Evolutionary conservation across 92 coral and sea anemone genomes (phyloP).

Genomic region (Siderastrea radians): DNA sequence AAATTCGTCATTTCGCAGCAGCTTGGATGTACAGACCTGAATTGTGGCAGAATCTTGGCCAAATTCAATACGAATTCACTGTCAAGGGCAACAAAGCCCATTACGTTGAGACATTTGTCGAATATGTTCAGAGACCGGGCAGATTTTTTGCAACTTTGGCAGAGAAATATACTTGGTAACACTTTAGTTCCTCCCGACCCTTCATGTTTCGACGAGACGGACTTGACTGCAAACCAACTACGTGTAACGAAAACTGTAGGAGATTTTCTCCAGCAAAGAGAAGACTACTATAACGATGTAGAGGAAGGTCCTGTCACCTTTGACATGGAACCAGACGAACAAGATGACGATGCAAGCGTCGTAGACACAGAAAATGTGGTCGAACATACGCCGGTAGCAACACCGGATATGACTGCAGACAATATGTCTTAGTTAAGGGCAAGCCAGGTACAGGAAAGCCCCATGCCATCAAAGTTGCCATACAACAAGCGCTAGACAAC

Average conservation of each 20-base stretch:
- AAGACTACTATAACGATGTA: neutral
- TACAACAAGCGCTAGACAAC: neutral
- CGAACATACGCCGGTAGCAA: neutral
- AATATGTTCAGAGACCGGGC: neutral
- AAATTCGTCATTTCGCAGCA: neutral
- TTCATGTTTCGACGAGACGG: too few relatives aligned
- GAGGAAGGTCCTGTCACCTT: neutral
- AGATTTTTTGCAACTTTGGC: neutral
- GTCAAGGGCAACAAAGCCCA: neutral
- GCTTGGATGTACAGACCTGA: neutral
- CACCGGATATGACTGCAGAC: conserved; percentile 8
- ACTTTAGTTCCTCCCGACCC: too few relatives aligned
- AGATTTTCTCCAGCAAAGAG: neutral
- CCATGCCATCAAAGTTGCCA: neutral
- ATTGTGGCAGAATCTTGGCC: neutral
- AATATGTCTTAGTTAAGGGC: conserved; percentile 24
- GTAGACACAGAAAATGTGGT: neutral
- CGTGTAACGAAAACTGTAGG: neutral
- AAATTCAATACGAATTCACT: neutral
- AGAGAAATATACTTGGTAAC: neutral
- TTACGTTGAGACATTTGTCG: neutral
- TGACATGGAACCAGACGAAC: neutral
- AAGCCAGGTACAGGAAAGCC: conserved; percentile 64
- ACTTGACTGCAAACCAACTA: neutral
- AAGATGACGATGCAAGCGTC: too few relatives aligned